Base-by-base conservation (phyloP, 1,140 invertebrate genomes). In the Odontomachus brunneus region DNA sequence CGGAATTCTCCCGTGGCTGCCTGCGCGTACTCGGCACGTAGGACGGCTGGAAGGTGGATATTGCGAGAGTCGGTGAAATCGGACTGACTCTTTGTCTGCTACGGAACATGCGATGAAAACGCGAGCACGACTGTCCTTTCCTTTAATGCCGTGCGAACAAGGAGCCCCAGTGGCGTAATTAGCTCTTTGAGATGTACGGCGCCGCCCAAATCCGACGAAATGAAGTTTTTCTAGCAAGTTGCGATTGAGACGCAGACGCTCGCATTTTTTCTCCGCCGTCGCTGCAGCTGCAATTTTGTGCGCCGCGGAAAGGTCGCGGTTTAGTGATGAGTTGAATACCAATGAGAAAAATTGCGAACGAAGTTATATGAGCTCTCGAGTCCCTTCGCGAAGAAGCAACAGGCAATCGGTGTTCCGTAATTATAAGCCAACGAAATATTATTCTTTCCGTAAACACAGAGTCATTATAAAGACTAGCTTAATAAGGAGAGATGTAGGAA, bases 301-400 rank as follows among this genome's bases (percentile, higher is more conserved):
- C 38, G 38, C 26, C 22, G 17, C n/a, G 22, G 14, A 14, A 57
- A 69, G 24, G n/a, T 80, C 33, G 38, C 49, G 51, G 22, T 57
- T 69, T 44, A 17, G 33, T 14, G 65, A 71, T 14, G 26, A 66
- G 29, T 24, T 53, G 75, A 57, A 76, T 76, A 66, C 48, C 53
- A 33, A 69, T 15, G 33, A 44, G 75, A 80, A 57, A 80, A 80
- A 80, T 76, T 57, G 33, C 14, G 7, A 71, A 14, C 17, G 24
- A 69, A 78, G 63, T 78, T 78, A 78, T 44, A 55, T 53, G 24
- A 57, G 44, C 65, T 80, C 49, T 17, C 53, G 17, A 22, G 63
- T n/a, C 55, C 38, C 33, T 69, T 15, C 14, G 5, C 26, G 49
- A 19, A 69, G 33, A 19, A 69, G 33, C 63, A 78, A 67, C 74